Conservation (phyloP, 2,797 vertebrate species). For the Hydrocynus forskahlii region DNA sequence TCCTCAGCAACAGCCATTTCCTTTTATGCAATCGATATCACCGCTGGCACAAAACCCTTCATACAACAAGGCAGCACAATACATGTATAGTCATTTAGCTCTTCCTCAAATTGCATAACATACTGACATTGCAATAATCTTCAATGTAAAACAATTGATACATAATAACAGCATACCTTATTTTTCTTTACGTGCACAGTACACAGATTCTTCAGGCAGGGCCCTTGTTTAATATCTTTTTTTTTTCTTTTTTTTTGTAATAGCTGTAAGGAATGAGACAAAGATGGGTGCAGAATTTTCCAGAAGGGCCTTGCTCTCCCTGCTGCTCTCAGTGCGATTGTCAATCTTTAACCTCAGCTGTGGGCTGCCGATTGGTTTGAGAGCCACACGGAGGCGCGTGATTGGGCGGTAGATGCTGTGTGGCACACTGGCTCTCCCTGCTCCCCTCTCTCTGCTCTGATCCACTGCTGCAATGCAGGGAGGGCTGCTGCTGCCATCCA, state of each 20-base stretch:
- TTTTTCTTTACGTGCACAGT: conserved; percentile 78
- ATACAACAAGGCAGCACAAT: conserved; percentile 59
- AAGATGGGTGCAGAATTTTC: conserved; percentile 95
- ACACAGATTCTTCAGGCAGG: conserved; percentile 82
- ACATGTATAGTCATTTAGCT: conserved; percentile 59
- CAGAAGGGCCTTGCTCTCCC: conserved; percentile 91
- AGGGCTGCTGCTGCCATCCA: conserved; percentile 73
- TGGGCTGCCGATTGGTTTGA: conserved; percentile 86
- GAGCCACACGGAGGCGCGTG: conserved; percentile 78
- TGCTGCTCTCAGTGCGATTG: conserved; percentile 86
- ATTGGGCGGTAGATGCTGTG: conserved; percentile 82
- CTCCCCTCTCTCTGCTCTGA: conserved; percentile 85
- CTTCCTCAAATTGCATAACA: conserved; percentile 64
- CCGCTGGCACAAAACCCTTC: conserved; percentile 68
- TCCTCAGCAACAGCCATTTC: conserved; percentile 60
- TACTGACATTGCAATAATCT: conserved; percentile 67
- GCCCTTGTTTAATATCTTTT: conserved; percentile 70
- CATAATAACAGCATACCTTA: conserved; percentile 84
- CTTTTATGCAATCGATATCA: conserved; percentile 45
- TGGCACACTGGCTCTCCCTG: conserved; percentile 82
- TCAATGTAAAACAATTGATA: conserved; percentile 73
- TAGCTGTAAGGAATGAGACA: conserved; percentile 85
- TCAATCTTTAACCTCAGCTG: conserved; percentile 95
- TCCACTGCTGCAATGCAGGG: conserved; percentile 97
- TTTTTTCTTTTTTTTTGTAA: conserved; percentile 65